Base-by-base conservation (phyloP, 2,888 invertebrate species). In the Coelopa pilipes region DNA sequence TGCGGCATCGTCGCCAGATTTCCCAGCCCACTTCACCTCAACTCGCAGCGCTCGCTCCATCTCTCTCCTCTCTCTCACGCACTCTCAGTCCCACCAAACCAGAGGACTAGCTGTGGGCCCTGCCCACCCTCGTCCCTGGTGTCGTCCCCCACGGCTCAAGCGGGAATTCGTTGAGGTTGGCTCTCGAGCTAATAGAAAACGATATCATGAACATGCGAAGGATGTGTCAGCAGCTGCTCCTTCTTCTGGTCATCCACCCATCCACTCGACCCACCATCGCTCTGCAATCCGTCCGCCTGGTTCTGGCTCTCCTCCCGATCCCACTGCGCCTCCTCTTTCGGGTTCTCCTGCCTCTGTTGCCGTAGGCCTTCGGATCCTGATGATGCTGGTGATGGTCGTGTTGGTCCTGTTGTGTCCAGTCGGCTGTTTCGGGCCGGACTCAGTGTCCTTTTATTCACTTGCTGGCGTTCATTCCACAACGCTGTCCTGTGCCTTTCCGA, bases 71-170 rank as follows among this genome's bases (percentile, higher is more conserved):
- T 53, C 53, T 53, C 10, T 53, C 53, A 53, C 76, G 74, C 78
- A 66, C 75, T 76, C 57, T 59, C 76, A 62, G 73, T 72, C 67
- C 73, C 74, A 76, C 76, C n/a, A 15, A 7, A 53, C 53, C 3
- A 4, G 10, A 53, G 3, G 53, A 34, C 24, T 34, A n/a, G 62
- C 60, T 60, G 11, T 7, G 24, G 24, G 60, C 1, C 11, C 53
- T 53, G 53, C 53, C 13, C 53, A 11, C n/a, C 10, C 53, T 53
- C n/a, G 53, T 34, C 53, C n/a, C 24, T 7, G 55, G 10, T 34
- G 13, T 24, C n/a, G n/a, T 62, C 5, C 62, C 34, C 10, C 62
- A 34, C 34, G n/a, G 45, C 62, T 24, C 62, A 62, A 62, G 62
- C 62, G 5, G n/a, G 34, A n/a, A 34, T 21, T 34, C 15, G 34